Evolutionary conservation across 2,113 vertebrate species (phyloP), one percentile per base, ranked within the genome.

Genomic region (Illadopsis cleaveri): DNA sequence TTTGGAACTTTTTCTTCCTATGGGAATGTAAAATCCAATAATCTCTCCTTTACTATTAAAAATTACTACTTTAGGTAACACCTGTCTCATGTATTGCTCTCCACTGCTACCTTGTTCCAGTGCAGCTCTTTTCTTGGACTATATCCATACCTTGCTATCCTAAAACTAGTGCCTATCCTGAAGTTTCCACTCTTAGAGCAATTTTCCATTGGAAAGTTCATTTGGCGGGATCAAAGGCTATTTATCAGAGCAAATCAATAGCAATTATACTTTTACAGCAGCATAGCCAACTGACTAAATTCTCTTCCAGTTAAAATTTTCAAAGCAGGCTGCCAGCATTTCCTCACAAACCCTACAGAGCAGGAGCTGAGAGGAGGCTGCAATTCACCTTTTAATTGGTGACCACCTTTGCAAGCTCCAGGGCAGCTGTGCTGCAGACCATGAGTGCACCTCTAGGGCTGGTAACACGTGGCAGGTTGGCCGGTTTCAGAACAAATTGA

Each of bases 191-290:
- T 44, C 45, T 73, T 56, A 15, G 56, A 89, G n/a, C 28, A 60
- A 35, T 86, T 96, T 96, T 93, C 79, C 90, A 85, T 45, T 80
- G 75, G 42, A 54, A 94, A 88, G 10, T 76, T 80, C 24, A 44
- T 86, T 81, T 83, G 35, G 28, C 77, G 48, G 35, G n/a, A 86
- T 73, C 65, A 71, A 93, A 95, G 44, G 15, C 24, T 57, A 56
- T 70, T 83, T 64, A 58, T 79, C 44, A 93, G 86, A 78, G 33
- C 37, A 89, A 86, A 95, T 84, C 79, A 83, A 78, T 75, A 90
- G 56, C 37, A 80, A 71, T 80, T 83, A 47, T 6, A 86, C 31
- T 86, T 88, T n/a, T 58, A 64, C 51, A 77, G 33, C 47, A 90
- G 18, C 62, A 61, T 1, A 85, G 48, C 20, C 35, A 80, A 56